Conservation (phyloP, 2,113 vertebrate species). For the Neopipo cinnamomea region DNA sequence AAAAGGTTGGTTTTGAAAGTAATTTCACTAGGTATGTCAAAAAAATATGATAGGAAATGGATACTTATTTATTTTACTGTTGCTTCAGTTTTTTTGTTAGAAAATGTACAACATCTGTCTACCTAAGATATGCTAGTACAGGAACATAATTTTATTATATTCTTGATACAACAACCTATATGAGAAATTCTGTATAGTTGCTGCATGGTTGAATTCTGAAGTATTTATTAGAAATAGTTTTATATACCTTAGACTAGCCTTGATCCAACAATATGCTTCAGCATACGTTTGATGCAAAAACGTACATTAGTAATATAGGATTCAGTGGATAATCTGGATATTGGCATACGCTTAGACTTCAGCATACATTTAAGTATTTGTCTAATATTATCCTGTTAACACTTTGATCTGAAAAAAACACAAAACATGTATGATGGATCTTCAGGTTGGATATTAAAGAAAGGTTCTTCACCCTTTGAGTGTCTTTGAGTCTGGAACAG, state of each 20-base stretch:
- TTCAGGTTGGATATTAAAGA: not conserved
- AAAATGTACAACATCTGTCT: not conserved
- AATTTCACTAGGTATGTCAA: not conserved
- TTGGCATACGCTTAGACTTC: not conserved
- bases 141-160: not conserved
- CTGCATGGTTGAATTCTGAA: not conserved
- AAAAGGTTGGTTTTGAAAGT: not conserved
- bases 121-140: not conserved
- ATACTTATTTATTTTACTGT: not conserved
- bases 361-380: not conserved
- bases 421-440: not conserved
- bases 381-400: not conserved
- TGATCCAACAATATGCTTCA: not conserved
- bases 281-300: not conserved
- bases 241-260: not conserved
- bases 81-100: not conserved
- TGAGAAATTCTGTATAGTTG: not conserved
- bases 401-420: not conserved
- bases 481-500: not conserved
- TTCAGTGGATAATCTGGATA: not conserved
- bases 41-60: not conserved
- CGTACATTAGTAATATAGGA: not conserved
- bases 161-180: not conserved
- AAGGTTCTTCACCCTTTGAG: not conserved
- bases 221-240: not conserved